These are phyloP conservation scores for Grallaria varia DNA, from an alignment of 2,113 vertebrate genomes.

Conservation along the genomic window DNA sequence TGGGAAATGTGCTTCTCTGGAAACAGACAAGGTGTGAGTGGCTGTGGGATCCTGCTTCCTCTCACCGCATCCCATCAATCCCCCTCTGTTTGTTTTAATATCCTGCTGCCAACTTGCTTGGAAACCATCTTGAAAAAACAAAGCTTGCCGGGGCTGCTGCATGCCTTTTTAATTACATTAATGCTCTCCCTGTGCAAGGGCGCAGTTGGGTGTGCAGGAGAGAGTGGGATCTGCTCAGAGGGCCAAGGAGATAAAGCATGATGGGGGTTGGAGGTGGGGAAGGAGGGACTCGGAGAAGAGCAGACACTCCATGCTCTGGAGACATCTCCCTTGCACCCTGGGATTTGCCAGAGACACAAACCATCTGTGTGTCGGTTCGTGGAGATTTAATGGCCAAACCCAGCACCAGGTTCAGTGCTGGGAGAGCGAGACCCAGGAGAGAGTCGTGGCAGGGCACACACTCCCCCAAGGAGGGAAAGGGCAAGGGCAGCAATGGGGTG, in stretches of 20 bases:
- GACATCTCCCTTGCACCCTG: slow-evolving; percentile 31
- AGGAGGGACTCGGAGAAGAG: not conserved
- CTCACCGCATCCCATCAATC: slow-evolving; percentile 67
- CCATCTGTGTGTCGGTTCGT: slow-evolving; percentile 22
- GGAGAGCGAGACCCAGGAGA: not conserved
- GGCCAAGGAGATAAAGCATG: not conserved
- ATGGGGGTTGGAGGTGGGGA: not conserved
- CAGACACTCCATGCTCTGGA: not conserved
- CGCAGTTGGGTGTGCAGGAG: not conserved
- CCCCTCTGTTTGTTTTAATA: slow-evolving; percentile 72
- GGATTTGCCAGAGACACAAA: slow-evolving; percentile 45
- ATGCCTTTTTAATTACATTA: slow-evolving; percentile 70
- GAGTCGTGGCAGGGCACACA: not conserved
- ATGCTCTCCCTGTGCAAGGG: slow-evolving; percentile 4
- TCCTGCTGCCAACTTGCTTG: slow-evolving; percentile 61
- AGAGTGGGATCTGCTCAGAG: not conserved
- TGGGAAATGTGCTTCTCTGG: slow-evolving; percentile 51
- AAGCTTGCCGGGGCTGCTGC: slow-evolving; percentile 8
- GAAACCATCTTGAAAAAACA: slow-evolving; percentile 67
- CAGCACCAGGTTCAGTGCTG: slow-evolving; percentile 1
- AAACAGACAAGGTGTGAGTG: slow-evolving; percentile 68
- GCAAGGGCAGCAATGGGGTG: not conserved
- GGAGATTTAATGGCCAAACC: slow-evolving; percentile 11
- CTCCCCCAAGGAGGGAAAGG: not conserved
- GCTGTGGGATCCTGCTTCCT: slow-evolving; percentile 68